Base-by-base conservation (phyloP, 35 echinoderm and acorn worm genomes). In the Holothuria glaberrima region DNA sequence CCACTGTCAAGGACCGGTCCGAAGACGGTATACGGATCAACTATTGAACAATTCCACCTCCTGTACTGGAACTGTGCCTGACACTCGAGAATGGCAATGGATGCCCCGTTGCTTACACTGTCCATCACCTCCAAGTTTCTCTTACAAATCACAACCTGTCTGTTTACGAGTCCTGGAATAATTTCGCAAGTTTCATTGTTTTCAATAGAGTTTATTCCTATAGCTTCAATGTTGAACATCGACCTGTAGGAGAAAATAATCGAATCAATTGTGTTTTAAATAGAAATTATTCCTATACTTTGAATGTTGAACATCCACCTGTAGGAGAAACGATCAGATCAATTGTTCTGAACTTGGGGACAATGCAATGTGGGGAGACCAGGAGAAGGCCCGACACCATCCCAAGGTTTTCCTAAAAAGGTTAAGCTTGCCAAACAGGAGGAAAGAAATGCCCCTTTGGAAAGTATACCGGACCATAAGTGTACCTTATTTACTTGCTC, bases 31-130 rank as follows among this genome's bases (percentile, higher is more conserved):
- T 73, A 75, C 26, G 32, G 72, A 45, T 95, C 89, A 18, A 94
- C 87, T 22, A 91, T 99, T 26, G 97, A 92, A 67, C 97, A 99
- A 58, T 99, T 99, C 97, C 97, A 99, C 19, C 97, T 86, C 30
- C 97, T 89, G 88, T 92, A 95, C 0, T 35, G 22, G 19, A 99
- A 99, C 36, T 99, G 97, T 28, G 87, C 83, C 38, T 95, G 93
- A 46, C 93, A 95, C 74, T 99, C 97, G 18, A 67, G 63, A 18
- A 99, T 95, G 2, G 97, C 91, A 12, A 92, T 90, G 76, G 58
- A 71, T 0, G 97, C 97, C 48, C 97, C 97, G 2, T 32, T 78
- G 14, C 83, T 91, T 12, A 99, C 97, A 74, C 97, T 95, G 66
- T 95, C 89, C 97, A 99, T 99, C 41, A 95, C 91, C 54, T 99